Evolutionary conservation across 2,888 invertebrate species (phyloP).

Genomic region (Ischnura elegans): DNA sequence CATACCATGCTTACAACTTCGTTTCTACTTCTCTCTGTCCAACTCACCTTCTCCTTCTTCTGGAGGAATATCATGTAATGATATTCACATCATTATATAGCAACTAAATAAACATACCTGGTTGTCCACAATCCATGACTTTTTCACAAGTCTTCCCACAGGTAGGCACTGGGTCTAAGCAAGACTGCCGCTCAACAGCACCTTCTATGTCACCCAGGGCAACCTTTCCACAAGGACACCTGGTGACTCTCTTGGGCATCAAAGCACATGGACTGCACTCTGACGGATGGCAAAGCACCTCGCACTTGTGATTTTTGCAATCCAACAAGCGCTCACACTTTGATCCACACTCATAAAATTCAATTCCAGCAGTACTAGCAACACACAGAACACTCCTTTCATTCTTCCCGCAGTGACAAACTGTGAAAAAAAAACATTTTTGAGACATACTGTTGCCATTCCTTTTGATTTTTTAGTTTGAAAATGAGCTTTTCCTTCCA

Average conservation of each 20-base stretch:
- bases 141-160: constrained; percentile 86
- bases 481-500: too few species aligned
- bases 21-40: too few species aligned
- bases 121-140: constrained; percentile 85
- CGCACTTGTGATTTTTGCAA: constrained; percentile 87
- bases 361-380: constrained; percentile 74
- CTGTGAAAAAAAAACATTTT: constrained; percentile 75
- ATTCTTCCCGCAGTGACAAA: constrained; percentile 85
- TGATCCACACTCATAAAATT: constrained; percentile 82
- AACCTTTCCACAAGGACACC: constrained; percentile 89
- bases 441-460: neutral
- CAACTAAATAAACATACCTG: constrained; percentile 73
- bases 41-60: too few species aligned
- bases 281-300: constrained; percentile 84
- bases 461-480: too few species aligned
- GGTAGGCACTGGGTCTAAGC: constrained; percentile 90
- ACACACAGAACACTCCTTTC: constrained; percentile 34
- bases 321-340: constrained; percentile 82
- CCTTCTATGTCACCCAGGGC: constrained; percentile 77
- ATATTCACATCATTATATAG: neutral
- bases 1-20: too few species aligned
- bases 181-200: constrained; percentile 82
- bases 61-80: too few species aligned
- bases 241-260: constrained; percentile 80
- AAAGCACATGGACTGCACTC: constrained; percentile 84